These are phyloP conservation scores for Acrobasis repandana DNA, from an alignment of 2,888 invertebrate genomes.

Conservation along the genomic window DNA sequence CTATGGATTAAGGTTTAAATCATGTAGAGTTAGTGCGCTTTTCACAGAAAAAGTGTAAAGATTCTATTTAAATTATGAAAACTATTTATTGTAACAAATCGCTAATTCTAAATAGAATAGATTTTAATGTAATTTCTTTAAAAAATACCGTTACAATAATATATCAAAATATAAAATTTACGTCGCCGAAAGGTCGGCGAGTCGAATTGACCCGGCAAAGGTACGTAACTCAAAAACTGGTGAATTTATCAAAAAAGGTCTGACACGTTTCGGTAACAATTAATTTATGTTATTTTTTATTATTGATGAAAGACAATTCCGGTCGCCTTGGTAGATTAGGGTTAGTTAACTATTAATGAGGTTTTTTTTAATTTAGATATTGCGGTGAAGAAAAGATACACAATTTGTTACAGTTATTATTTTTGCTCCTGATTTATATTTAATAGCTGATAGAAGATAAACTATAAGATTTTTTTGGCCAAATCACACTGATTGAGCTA, in stretches of 20 bases:
- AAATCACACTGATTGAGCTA: too few relatives aligned
- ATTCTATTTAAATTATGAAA: too few relatives aligned
- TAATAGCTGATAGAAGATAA: not conserved
- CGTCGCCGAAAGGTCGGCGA: conserved; percentile 13
- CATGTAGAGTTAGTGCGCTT: too few relatives aligned
- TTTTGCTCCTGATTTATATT: not conserved
- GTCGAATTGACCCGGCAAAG: conserved; percentile 16
- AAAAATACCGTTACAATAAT: conserved; percentile 13
- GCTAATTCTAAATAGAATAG: conserved; percentile 5
- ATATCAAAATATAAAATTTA: conserved; percentile 11
- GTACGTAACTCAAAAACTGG: conserved; percentile 11
- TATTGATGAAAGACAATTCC: conserved; percentile 10
- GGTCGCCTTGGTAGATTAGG: conserved; percentile 1
- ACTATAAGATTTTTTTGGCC: too few relatives aligned
- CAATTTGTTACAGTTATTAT: conserved; percentile 4
- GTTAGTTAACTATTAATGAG: conserved; percentile 8
- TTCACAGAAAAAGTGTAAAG: too few relatives aligned
- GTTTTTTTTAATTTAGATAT: conserved; percentile 10
- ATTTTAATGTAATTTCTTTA: conserved; percentile 1
- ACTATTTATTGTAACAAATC: not conserved
- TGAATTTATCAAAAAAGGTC: conserved; percentile 21
- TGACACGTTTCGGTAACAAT: conserved; percentile 15
- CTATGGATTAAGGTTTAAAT: too few relatives aligned
- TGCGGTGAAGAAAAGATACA: not conserved
- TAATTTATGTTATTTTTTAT: conserved; percentile 18